Percentiles rank a stretch among this genome's conserved stretches.
These are phyloP conservation scores for Leptosomus discolor DNA, from an alignment of 2,113 vertebrate genomes.

Conservation along the genomic window DNA sequence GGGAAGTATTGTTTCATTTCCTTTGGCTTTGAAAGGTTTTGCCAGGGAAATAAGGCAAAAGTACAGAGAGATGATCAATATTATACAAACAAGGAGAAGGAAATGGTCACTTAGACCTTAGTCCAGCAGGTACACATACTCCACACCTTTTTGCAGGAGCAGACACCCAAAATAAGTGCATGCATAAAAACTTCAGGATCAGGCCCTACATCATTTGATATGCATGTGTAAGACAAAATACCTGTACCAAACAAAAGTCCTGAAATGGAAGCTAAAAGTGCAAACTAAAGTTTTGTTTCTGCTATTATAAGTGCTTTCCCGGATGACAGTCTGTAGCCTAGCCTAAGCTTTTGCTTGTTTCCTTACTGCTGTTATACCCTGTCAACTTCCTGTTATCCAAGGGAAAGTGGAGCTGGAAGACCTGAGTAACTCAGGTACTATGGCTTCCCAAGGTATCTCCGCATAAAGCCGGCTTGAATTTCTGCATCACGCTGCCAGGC, in stretches of 20 bases:
- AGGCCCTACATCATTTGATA: background rate
- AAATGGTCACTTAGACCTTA: background rate
- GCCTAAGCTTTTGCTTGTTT: background rate
- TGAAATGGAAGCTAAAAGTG: background rate
- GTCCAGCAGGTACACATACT: background rate
- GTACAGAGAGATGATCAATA: background rate
- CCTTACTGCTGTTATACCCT: background rate
- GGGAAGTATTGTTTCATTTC: constrained; percentile 64
- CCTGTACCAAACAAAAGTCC: background rate
- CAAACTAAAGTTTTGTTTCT: background rate
- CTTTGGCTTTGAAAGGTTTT: background rate
- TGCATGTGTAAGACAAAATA: background rate
- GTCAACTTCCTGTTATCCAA: background rate
- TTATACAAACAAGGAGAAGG: background rate
- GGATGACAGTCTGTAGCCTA: background rate
- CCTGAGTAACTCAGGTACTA: background rate
- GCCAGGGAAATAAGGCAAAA: background rate
- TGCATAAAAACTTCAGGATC: background rate
- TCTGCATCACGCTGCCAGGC: background rate
- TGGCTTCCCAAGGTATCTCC: background rate
- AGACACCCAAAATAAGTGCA: background rate
- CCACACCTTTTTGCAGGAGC: background rate
- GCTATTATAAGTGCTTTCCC: background rate
- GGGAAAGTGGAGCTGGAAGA: background rate
- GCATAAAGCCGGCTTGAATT: background rate